phyloP scores from a whole-genome alignment of 1,140 invertebrate species.

The Panulirus ornatus region DNA sequence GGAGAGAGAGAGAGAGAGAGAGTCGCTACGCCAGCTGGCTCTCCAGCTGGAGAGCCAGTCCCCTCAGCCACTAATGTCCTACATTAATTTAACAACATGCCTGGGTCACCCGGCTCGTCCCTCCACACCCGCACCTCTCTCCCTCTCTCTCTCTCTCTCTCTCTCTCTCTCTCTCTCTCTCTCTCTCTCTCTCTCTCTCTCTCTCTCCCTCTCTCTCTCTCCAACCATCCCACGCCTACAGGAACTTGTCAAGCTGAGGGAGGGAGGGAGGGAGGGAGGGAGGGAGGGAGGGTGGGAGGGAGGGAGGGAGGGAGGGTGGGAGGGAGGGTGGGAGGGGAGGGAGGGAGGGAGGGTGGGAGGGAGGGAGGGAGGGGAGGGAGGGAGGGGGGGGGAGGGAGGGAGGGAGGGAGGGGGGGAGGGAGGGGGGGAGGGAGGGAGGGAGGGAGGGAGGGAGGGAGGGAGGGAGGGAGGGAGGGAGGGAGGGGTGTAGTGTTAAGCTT shows the following conservation, averaged over 20 bases:
- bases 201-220: not conserved
- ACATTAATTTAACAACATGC: no score
- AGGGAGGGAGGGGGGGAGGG: not conserved
- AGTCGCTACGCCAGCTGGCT: no score
- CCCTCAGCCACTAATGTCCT: no score
- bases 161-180: not conserved
- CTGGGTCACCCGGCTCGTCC: no score
- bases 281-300: no score
- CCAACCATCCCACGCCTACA: not conserved
- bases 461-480: not conserved
- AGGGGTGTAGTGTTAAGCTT: not conserved
- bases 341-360: no score
- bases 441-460: not conserved
- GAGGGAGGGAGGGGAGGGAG: not conserved
- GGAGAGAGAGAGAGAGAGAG: slow-evolving; percentile 15
- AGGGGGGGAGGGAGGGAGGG: not conserved
- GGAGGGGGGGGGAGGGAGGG: not conserved
- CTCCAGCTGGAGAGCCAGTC: no score
- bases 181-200: not conserved
- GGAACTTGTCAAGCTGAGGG: no score
- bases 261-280: no score
- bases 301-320: no score
- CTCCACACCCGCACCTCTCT: not conserved
- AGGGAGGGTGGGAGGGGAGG: no score
- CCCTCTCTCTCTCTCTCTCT: not conserved